Percentiles rank a stretch among this genome's conserved stretches.
Evolutionary conservation across 2,797 vertebrate species (phyloP).

Genomic region (Acipenser ruthenus): DNA sequence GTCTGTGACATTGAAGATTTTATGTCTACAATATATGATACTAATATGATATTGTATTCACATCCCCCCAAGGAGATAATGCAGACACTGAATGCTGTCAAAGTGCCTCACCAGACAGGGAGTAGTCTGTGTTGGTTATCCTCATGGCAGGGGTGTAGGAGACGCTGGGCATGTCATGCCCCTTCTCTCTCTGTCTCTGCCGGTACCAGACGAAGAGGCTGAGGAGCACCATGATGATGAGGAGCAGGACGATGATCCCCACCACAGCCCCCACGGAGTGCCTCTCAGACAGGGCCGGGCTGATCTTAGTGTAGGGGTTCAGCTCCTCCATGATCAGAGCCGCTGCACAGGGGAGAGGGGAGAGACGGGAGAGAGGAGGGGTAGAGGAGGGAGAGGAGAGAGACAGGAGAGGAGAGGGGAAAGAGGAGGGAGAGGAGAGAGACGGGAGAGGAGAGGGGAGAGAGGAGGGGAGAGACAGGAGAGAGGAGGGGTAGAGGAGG

Average conservation of each 20-base stretch:
- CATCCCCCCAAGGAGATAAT: too few relatives aligned
- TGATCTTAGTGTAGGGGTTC: conserved; percentile 98
- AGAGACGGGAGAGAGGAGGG: neutral
- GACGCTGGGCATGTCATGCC: conserved; percentile 89
- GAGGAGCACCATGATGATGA: conserved; percentile 91
- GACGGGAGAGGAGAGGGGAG: neutral
- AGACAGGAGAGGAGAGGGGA: neutral
- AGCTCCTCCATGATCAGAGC: conserved; percentile 98
- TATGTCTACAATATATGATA: too few relatives aligned
- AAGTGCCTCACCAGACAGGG: conserved; percentile 80
- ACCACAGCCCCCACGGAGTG: conserved; percentile 93
- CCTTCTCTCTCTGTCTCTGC: conserved; percentile 87
- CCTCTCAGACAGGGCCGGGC: conserved; percentile 84
- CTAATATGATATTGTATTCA: too few relatives aligned
- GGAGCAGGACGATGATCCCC: conserved; percentile 87
- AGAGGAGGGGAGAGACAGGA: neutral
- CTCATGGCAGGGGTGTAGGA: conserved; percentile 91
- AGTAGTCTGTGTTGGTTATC: conserved; percentile 89
- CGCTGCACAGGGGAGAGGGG: conserved; percentile 48
- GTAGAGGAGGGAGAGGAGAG: conserved; percentile 5
- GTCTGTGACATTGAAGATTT: too few relatives aligned
- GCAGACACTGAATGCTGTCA: neutral
- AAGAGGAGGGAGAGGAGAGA: conserved; percentile 13
- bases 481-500: conserved; percentile 4
- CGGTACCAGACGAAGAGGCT: conserved; percentile 93